Percentiles rank a stretch among this genome's conserved stretches.
Conservation (phyloP, 2,797 vertebrate species). For the Gorsachius magnificus region DNA sequence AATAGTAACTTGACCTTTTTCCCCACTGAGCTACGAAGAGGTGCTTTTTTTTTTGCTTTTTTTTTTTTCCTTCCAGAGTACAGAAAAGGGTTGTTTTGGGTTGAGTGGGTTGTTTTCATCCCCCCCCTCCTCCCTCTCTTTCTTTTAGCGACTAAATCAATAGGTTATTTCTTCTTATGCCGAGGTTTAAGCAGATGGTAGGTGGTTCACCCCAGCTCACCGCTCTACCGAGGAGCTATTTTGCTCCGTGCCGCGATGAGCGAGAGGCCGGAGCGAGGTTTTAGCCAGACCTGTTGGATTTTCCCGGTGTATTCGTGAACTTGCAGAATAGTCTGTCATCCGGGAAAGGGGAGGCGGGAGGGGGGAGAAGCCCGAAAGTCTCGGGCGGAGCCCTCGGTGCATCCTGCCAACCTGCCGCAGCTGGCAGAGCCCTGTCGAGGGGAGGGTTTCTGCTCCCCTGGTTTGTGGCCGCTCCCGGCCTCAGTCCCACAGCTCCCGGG, state of each 20-base stretch:
- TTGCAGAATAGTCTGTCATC: slow-evolving; percentile 23
- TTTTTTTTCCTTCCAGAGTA: not conserved
- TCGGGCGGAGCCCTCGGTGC: not conserved
- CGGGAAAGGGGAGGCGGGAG: too few species aligned
- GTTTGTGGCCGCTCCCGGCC: not conserved
- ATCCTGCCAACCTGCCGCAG: not conserved
- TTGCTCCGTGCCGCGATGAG: not conserved
- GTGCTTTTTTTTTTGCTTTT: not conserved
- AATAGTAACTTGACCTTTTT: slow-evolving; percentile 75
- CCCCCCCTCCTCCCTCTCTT: not conserved
- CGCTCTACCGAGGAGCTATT: not conserved
- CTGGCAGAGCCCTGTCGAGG: not conserved
- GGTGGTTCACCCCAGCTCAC: not conserved
- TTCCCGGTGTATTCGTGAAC: slow-evolving; percentile 42
- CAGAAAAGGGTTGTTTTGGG: slow-evolving; percentile 18
- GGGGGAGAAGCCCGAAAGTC: not conserved
- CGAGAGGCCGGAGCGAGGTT: not conserved
- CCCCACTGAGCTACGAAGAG: slow-evolving; percentile 54
- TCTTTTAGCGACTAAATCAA: not conserved
- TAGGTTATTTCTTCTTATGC: slow-evolving; percentile 12
- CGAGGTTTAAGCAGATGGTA: not conserved
- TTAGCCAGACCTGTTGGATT: not conserved
- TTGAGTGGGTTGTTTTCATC: not conserved
- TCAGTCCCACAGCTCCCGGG: not conserved
- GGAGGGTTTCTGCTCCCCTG: not conserved